Conservation (phyloP, 2,797 vertebrate species). For the Melanogrammus aeglefinus region DNA sequence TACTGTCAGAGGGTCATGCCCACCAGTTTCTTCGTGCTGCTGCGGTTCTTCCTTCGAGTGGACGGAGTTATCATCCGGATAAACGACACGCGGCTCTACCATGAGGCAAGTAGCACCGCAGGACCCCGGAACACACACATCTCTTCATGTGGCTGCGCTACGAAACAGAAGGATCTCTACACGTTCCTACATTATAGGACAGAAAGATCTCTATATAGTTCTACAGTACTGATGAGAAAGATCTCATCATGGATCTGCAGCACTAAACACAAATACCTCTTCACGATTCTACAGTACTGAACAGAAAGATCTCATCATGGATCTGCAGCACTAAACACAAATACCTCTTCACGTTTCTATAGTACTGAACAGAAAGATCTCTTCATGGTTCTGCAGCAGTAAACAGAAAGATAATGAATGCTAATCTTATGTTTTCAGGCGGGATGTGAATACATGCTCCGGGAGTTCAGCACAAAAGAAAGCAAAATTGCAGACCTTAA, state of each 20-base stretch:
- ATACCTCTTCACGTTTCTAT: too few species aligned
- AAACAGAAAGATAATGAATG: neutral
- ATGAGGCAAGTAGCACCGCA: constrained; percentile 76
- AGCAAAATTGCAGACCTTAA: constrained; percentile 87
- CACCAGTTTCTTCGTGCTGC: constrained; percentile 90
- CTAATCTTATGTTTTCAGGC: constrained; percentile 67
- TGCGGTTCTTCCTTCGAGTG: constrained; percentile 93
- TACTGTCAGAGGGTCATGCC: constrained; percentile 93
- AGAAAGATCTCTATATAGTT: neutral
- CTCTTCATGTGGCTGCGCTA: too few species aligned
- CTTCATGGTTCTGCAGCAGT: neutral
- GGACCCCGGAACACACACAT: neutral
- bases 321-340: neutral
- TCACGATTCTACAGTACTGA: neutral
- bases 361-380: neutral
- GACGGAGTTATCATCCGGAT: constrained; percentile 94
- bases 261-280: neutral
- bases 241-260: neutral
- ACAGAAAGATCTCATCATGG: neutral
- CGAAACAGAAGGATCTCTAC: neutral
- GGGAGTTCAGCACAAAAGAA: constrained; percentile 93
- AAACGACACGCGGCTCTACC: constrained; percentile 91
- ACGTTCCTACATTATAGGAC: neutral
- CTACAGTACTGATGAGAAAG: too few species aligned
- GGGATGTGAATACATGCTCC: constrained; percentile 84